Conservation (phyloP, 1,140 invertebrate species). For the Pseudomyrmex gracilis region DNA sequence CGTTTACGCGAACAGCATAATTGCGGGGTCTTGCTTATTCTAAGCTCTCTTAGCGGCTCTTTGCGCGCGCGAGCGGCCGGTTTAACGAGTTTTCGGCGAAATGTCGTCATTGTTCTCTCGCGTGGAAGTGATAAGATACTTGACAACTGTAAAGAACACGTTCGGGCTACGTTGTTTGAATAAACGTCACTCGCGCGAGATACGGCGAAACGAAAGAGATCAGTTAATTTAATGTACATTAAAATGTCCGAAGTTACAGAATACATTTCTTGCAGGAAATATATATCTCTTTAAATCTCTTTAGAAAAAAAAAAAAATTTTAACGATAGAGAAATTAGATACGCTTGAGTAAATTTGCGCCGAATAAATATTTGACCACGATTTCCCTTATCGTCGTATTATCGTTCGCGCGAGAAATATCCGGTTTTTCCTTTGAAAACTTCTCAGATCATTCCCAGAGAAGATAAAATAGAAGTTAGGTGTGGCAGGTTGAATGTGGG, state of each 20-base stretch:
- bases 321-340: no score
- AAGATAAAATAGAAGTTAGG: slow-evolving; percentile 54
- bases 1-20: slow-evolving; percentile 24
- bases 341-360: no score
- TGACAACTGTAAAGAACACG: slow-evolving; percentile 18
- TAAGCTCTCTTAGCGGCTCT: slow-evolving; percentile 3
- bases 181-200: not conserved
- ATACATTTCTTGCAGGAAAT: not conserved
- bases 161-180: not conserved
- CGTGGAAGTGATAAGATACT: slow-evolving; percentile 9
- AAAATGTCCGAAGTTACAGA: no score
- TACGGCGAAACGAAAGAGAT: not conserved
- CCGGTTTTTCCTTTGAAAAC: not conserved
- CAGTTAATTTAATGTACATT: not conserved
- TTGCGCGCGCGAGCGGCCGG: not conserved
- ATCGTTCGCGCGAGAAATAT: not conserved
- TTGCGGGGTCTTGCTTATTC: slow-evolving; percentile 15
- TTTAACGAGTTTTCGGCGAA: slow-evolving; percentile 1
- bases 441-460: slow-evolving; percentile 52
- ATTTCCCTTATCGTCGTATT: no score
- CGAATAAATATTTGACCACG: no score
- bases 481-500: slow-evolving; percentile 50
- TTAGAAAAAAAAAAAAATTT: no score
- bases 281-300: not conserved
- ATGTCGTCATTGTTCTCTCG: slow-evolving; percentile 44